A percentile compares a stretch with the other conserved stretches of the same genome.
These are phyloP conservation scores for Drosophila grimshawi DNA, from an alignment of 1,140 invertebrate genomes.

Conservation along the genomic window DNA sequence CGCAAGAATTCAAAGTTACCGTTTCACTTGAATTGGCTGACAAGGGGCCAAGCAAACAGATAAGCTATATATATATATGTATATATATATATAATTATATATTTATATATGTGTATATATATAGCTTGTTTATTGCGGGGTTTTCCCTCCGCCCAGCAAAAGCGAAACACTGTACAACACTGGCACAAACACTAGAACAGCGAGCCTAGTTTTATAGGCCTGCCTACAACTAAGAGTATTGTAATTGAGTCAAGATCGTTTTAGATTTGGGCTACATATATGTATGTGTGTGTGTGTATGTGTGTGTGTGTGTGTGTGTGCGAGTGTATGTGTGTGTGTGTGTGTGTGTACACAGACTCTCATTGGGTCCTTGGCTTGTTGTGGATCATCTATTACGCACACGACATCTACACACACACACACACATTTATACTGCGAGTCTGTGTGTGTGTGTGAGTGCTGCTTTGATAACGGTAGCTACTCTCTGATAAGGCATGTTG, in stretches of 20 bases:
- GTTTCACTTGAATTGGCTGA: too few species aligned
- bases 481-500: constrained; percentile 64
- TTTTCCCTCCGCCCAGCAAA: too few species aligned
- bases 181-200: background rate
- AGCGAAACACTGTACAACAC: background rate
- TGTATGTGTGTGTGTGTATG: too few species aligned
- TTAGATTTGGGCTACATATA: constrained; percentile 13
- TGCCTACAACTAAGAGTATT: background rate
- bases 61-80: background rate
- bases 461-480: constrained; percentile 58
- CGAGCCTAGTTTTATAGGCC: background rate
- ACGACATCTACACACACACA: background rate
- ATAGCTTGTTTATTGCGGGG: constrained; percentile 2
- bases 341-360: background rate
- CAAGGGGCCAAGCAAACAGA: constrained; percentile 5
- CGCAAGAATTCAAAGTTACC: background rate
- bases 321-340: too few species aligned
- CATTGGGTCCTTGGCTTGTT: constrained; percentile 47
- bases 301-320: too few species aligned
- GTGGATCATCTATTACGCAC: constrained; percentile 33
- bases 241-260: constrained; percentile 11
- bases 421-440: background rate
- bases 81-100: background rate
- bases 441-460: constrained; percentile 21
- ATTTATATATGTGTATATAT: background rate